Conservation (phyloP, 2,113 vertebrate species). For the Dipodomys stephensi region DNA sequence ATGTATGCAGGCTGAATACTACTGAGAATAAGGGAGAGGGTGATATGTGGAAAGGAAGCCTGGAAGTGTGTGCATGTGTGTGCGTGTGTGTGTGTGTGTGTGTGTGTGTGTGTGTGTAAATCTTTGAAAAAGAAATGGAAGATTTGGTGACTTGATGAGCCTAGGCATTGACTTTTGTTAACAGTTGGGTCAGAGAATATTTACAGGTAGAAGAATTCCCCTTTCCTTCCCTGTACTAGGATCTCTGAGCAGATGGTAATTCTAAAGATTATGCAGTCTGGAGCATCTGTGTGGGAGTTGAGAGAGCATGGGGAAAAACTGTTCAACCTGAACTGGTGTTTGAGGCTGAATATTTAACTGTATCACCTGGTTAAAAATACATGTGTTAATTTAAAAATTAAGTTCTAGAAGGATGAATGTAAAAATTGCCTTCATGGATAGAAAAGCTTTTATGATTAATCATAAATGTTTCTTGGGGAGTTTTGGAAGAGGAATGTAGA, state of each 20-base stretch:
- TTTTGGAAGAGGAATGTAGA: not conserved
- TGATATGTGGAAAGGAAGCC: not conserved
- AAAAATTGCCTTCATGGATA: slow-evolving; percentile 21
- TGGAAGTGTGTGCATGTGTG: not conserved
- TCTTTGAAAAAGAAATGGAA: not conserved
- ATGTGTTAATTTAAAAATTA: slow-evolving; percentile 50
- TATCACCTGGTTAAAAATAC: not conserved
- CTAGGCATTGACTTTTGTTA: not conserved
- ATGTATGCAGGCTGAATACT: not conserved
- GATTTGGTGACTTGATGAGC: not conserved
- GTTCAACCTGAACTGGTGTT: not conserved
- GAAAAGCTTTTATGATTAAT: slow-evolving; percentile 18
- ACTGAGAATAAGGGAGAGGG: not conserved
- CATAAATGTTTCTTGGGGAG: not conserved
- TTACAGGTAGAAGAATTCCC: not conserved
- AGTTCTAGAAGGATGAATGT: not conserved
- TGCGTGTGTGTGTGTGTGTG: no score
- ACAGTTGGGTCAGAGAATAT: not conserved
- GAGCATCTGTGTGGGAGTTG: not conserved
- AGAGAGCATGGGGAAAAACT: not conserved
- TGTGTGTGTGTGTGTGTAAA: not conserved
- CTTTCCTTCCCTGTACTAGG: not conserved
- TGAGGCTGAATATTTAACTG: not conserved
- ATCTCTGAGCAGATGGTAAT: not conserved
- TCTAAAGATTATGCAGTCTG: not conserved